Conservation (phyloP, 2,888 invertebrate species). For the Agrilus cyanescens region DNA sequence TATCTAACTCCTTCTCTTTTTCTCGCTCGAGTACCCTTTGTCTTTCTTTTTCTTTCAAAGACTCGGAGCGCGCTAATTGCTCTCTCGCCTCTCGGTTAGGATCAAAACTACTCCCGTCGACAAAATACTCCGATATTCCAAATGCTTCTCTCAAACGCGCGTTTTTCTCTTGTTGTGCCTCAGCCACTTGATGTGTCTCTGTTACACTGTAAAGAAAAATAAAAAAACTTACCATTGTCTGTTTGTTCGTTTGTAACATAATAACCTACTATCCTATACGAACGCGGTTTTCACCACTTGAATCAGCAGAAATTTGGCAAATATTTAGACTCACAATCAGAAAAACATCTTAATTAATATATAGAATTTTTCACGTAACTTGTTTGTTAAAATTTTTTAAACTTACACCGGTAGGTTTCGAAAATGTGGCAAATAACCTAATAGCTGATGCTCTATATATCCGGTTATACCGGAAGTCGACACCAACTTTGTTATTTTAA, state of each 20-base stretch:
- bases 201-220: conserved; percentile 55
- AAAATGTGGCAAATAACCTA: too few relatives aligned
- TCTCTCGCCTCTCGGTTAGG: conserved; percentile 58
- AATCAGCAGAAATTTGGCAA: too few relatives aligned
- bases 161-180: conserved; percentile 93
- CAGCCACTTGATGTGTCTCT: conserved; percentile 92
- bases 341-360: too few relatives aligned
- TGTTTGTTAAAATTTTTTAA: too few relatives aligned
- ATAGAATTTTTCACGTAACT: too few relatives aligned
- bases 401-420: too few relatives aligned
- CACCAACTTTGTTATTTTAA: too few relatives aligned
- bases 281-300: too few relatives aligned
- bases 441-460: too few relatives aligned
- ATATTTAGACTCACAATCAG: too few relatives aligned
- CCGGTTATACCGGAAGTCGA: too few relatives aligned
- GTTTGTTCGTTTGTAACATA: background rate
- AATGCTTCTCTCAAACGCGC: conserved; percentile 86
- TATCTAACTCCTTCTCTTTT: conserved; percentile 40
- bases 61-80: conserved; percentile 38
- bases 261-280: background rate
- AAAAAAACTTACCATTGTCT: conserved; percentile 4
- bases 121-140: conserved; percentile 86
- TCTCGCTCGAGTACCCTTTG: conserved; percentile 35
- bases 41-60: conserved; percentile 34
- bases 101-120: conserved; percentile 88